Conservation (phyloP, 2,113 vertebrate species). For the Donacobius atricapilla region DNA sequence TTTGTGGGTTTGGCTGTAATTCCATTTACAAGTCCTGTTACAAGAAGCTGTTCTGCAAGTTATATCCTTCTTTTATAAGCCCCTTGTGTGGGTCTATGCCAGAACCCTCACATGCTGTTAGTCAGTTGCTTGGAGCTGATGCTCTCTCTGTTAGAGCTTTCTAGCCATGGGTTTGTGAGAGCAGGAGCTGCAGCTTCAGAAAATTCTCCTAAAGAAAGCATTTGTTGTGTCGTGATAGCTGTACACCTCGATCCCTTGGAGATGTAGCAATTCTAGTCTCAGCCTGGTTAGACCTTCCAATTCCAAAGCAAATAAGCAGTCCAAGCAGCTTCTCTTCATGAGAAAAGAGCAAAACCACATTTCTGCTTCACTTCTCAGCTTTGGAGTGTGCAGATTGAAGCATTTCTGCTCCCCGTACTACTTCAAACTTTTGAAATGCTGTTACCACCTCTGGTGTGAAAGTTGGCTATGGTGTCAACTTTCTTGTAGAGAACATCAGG, state of each 20-base stretch:
- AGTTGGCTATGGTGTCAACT: neutral
- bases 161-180: neutral
- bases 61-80: neutral
- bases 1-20: neutral
- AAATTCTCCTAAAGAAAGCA: neutral
- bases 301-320: neutral
- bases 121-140: neutral
- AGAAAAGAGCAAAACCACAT: rapidly evolving
- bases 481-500: neutral
- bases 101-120: neutral
- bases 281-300: neutral
- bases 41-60: neutral
- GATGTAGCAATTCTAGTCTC: neutral
- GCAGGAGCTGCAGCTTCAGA: neutral
- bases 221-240: neutral
- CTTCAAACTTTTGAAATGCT: neutral
- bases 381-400: neutral
- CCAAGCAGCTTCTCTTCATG: neutral
- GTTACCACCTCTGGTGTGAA: neutral
- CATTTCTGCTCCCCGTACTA: neutral
- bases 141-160: neutral
- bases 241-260: neutral
- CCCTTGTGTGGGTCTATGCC: neutral
- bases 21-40: neutral
- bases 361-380: neutral